Base-by-base conservation (phyloP, 2,797 vertebrate genomes). In the Hydrolagus colliei region DNA sequence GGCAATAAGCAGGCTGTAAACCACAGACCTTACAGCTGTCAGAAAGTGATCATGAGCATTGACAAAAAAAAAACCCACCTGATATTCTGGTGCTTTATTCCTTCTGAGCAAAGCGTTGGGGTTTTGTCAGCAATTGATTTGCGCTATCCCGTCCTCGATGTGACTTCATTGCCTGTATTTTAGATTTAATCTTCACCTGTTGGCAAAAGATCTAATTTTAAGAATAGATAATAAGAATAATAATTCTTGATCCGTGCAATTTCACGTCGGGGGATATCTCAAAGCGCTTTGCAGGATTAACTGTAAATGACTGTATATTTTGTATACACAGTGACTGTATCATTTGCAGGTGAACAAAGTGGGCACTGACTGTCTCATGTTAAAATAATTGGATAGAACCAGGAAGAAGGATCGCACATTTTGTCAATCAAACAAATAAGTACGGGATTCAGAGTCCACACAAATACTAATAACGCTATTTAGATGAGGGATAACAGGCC, bases 11-110 rank as follows among this genome's bases (percentile, higher is more conserved):
- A 52, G 78, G 65, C 65, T 41, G 79, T 71, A 71, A 84, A 84
- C 67, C n/a, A 84, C 68, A 8, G 32, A 63, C 77, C 35, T 84
- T 84, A 41, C 18, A 41, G 32, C 65, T 71, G 79, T 84, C 79
- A 84, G 13, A 84, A 71, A 71, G 79, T n/a, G 41, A 84, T 52
- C 41, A 52, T 52, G 41, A 52, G 41, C 41, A 52, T 3, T 71
- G 79, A 71, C 63, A 71, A 71, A 84, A 52, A 52, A 4, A 84
- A 80, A 68, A 11, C n/a, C 22, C 8, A 84, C 52, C 41, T 84
- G 68, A 35, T 27, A 84, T 68, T 71, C 79, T 41, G 12, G 12
- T 20, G 65, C 41, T 84, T 71, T 52, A 84, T 71, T 71, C 65
- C 79, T 5, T 71, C 41, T 52, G 41, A 52, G 41, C 41, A 52